Evolutionary conservation across 1,140 invertebrate genomes (phyloP).

Genomic region (Oncopodura yosiiana): DNA sequence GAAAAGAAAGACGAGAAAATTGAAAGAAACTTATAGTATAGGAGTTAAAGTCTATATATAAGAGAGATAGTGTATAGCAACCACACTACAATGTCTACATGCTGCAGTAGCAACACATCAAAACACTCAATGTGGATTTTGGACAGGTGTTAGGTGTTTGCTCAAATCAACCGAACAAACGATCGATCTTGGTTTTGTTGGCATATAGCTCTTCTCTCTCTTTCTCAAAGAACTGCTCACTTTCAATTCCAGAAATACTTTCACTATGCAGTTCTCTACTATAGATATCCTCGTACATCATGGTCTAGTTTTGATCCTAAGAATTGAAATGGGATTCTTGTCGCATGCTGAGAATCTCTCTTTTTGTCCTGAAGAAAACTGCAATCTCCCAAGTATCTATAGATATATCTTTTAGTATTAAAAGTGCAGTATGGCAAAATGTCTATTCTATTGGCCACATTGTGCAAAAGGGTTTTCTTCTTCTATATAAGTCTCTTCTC

Average conservation of each 20-base stretch:
- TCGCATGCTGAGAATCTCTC: too few species aligned
- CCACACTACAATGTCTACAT: not conserved
- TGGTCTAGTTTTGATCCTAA: not conserved
- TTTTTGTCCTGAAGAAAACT: too few species aligned
- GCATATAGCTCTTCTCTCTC: too few species aligned
- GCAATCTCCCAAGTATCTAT: too few species aligned
- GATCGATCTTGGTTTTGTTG: slow-evolving; percentile 26
- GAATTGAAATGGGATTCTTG: too few species aligned
- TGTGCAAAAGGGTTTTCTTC: too few species aligned
- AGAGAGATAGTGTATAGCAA: not conserved
- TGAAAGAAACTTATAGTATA: not conserved
- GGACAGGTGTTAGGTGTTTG: slow-evolving; percentile 26
- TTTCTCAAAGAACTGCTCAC: slow-evolving; percentile 9
- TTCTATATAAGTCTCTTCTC: too few species aligned
- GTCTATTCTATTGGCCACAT: too few species aligned
- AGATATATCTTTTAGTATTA: too few species aligned
- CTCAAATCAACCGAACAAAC: slow-evolving; percentile 25
- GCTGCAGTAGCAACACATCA: slow-evolving; percentile 13
- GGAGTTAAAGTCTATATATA: too few species aligned
- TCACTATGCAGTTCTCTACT: not conserved
- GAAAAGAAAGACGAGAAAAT: not conserved
- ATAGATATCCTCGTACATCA: not conserved
- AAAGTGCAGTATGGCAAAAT: too few species aligned
- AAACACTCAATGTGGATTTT: slow-evolving; percentile 22
- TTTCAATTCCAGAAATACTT: not conserved